These are phyloP conservation scores for Hanleya hanleyi DNA, from an alignment of 2,888 invertebrate genomes.

Conservation along the genomic window DNA sequence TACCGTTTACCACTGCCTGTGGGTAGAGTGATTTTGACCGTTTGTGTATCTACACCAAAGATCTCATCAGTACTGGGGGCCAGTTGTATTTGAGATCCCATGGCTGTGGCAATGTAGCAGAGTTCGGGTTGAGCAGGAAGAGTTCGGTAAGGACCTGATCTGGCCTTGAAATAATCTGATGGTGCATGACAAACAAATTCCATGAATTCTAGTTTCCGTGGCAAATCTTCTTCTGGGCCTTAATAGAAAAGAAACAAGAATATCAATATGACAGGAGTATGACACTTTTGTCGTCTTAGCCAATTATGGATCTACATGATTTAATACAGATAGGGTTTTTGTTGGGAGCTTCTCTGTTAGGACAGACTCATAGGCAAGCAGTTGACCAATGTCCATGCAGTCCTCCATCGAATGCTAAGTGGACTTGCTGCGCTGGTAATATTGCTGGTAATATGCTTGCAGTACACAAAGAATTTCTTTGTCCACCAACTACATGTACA, in stretches of 20 bases:
- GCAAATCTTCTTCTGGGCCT: constrained; percentile 93
- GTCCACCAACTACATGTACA: too few species aligned
- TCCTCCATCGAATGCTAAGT: too few species aligned
- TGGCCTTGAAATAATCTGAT: constrained; percentile 86
- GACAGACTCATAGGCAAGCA: too few species aligned
- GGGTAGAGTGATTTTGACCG: neutral
- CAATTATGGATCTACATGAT: too few species aligned
- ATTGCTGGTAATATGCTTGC: too few species aligned
- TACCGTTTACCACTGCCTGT: neutral
- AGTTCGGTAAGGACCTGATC: constrained; percentile 83
- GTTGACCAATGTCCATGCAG: too few species aligned
- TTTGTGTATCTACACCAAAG: constrained; percentile 46
- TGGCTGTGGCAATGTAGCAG: constrained; percentile 69
- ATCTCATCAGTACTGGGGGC: constrained; percentile 65
- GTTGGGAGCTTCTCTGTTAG: too few species aligned
- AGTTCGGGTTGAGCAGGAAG: constrained; percentile 60
- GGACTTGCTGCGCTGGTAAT: too few species aligned
- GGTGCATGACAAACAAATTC: constrained; percentile 96
- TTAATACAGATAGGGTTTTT: too few species aligned
- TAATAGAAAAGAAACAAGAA: constrained; percentile 43
- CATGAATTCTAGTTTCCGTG: constrained; percentile 88
- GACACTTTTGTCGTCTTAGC: too few species aligned
- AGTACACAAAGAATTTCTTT: too few species aligned
- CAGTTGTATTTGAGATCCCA: constrained; percentile 63
- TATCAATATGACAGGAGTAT: too few species aligned